Conservation (phyloP, 2,797 vertebrate species). For the Spizella passerina region DNA sequence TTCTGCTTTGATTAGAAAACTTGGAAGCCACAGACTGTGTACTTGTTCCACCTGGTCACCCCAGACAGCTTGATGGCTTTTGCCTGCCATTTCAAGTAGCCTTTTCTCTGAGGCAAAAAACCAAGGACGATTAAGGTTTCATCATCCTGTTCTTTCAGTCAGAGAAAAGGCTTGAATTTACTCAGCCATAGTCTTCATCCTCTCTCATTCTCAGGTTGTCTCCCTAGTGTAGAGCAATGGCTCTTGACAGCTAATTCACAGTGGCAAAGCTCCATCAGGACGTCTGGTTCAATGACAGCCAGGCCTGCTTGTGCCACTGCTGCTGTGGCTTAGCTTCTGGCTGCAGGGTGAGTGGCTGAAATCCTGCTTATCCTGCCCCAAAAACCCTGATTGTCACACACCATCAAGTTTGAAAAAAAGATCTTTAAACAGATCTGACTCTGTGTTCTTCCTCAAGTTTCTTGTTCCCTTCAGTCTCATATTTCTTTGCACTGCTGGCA, state of each 20-base stretch:
- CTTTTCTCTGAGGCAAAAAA: conserved; percentile 50
- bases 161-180: not conserved
- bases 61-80: conserved; percentile 73
- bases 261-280: conserved; percentile 70
- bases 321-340: conserved; percentile 70
- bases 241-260: conserved; percentile 73
- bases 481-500: conserved; percentile 69
- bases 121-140: not conserved
- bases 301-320: conserved; percentile 70
- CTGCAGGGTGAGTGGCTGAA: conserved; percentile 64
- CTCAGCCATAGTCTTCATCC: conserved; percentile 68
- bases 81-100: conserved; percentile 74
- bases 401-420: not conserved
- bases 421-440: conserved; percentile 34
- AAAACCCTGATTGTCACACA: conserved; percentile 57
- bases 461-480: conserved; percentile 74
- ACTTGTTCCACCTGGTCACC: conserved; percentile 78
- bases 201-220: conserved; percentile 71
- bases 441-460: conserved; percentile 73
- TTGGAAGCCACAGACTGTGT: conserved; percentile 76
- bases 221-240: conserved; percentile 74
- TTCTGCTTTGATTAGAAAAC: conserved; percentile 80
- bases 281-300: conserved; percentile 51
- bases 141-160: too few relatives aligned
- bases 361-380: not conserved